phyloP scores from a whole-genome alignment of 2,113 vertebrate species.

The Indicator indicator region DNA sequence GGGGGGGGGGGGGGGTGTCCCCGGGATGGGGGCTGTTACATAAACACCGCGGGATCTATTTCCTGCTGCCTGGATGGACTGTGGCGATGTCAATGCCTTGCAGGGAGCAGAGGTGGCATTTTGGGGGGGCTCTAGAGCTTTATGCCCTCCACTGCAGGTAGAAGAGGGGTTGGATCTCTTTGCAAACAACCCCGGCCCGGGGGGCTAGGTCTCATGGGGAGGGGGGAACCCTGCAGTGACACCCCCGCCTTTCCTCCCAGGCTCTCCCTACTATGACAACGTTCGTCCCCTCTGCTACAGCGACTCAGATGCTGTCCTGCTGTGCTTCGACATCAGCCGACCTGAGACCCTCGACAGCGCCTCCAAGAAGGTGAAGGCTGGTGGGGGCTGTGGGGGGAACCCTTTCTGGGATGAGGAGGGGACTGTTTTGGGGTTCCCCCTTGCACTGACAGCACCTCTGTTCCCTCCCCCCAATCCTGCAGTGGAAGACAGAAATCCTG shows the following conservation, averaged over 20 bases:
- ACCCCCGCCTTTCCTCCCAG: conserved; percentile 47
- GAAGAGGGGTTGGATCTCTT: background rate
- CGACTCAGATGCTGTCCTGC: conserved; percentile 90
- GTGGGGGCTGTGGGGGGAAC: too few species aligned
- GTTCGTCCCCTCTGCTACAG: conserved; percentile 97
- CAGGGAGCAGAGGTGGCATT: background rate
- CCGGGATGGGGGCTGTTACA: background rate
- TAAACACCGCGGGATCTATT: background rate
- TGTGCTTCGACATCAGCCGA: conserved; percentile 93
- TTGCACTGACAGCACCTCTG: accelerated
- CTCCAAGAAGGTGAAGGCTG: conserved; percentile 86
- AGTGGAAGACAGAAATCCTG: conserved; percentile 95
- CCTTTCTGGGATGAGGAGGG: background rate
- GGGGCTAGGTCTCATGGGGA: too few species aligned
- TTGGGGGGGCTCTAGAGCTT: background rate
- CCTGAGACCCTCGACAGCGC: conserved; percentile 90
- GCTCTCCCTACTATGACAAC: conserved; percentile 96
- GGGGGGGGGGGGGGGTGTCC: background rate
- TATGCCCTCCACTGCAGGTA: accelerated
- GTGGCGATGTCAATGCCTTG: background rate
- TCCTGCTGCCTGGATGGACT: background rate
- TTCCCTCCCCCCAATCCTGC: background rate
- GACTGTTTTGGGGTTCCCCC: background rate
- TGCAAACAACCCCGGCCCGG: background rate
- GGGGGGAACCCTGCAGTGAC: background rate